phyloP scores from a whole-genome alignment of 2,113 vertebrate species.

The Thunnus thynnus region DNA sequence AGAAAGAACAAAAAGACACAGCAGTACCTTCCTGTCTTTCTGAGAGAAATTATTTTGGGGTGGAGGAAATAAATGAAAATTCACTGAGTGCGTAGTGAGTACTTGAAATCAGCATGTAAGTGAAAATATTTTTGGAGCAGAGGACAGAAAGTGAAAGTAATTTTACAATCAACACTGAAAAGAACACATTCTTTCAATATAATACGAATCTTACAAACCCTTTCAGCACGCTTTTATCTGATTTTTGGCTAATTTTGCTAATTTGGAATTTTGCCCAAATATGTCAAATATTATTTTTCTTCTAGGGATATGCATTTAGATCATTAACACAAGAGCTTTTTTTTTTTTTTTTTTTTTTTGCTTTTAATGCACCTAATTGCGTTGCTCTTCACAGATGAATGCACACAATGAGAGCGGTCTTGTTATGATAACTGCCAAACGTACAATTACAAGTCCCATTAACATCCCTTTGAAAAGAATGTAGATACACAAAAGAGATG shows the following conservation, averaged over 20 bases:
- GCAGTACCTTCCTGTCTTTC: slow-evolving; percentile 23
- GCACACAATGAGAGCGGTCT: slow-evolving; percentile 45
- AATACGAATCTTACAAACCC: background rate
- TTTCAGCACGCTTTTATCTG: background rate
- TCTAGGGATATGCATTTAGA: slow-evolving; percentile 10
- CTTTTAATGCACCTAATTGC: slow-evolving; percentile 60
- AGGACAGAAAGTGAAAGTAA: background rate
- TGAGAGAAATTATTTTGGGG: slow-evolving; percentile 17
- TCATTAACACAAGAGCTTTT: slow-evolving; percentile 12
- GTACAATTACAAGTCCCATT: slow-evolving; percentile 73
- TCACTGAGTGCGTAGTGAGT: slow-evolving; percentile 7
- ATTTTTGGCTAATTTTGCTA: slow-evolving; percentile 18
- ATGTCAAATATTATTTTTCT: background rate
- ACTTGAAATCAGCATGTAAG: background rate
- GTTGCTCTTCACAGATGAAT: slow-evolving; percentile 54
- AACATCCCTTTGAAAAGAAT: slow-evolving; percentile 52
- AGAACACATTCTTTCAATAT: background rate
- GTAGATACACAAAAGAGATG: slow-evolving; percentile 46
- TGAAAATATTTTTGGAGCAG: background rate
- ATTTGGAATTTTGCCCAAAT: slow-evolving; percentile 26
- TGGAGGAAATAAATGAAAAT: slow-evolving; percentile 17
- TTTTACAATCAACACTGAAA: background rate
- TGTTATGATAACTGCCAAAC: slow-evolving; percentile 67
- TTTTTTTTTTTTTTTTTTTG: background rate
- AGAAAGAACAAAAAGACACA: slow-evolving; percentile 58